Evolutionary conservation across 2,888 invertebrate species (phyloP), one percentile per base, ranked within the genome.

Genomic region (Mimachlamys varia): DNA sequence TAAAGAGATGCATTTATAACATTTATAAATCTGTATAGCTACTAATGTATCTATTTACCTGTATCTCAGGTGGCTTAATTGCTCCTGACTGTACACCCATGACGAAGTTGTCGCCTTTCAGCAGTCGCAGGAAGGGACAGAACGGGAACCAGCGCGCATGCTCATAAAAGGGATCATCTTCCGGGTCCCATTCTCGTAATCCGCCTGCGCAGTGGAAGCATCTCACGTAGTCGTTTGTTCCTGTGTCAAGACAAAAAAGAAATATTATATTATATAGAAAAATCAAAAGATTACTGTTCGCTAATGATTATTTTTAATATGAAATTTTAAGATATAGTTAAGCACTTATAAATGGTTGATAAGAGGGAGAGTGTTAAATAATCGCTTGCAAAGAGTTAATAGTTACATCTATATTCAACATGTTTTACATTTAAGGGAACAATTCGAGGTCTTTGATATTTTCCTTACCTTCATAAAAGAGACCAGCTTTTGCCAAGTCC

Each of bases 401-500:
- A 27, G 5, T 10, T 22, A 27, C 15, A 5, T 19, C 13, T 22
- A 22, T 62, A 62, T 53, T 44, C 53, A 2, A 53, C 15, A 53
- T 5, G 3, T 19, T 58, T 17, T 22, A 22, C 19, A n/a, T 7
- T 58, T 10, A 22, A 19, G 13, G 2, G 3, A 58, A 58, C 58
- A 58, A 19, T n/a, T 58, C 7, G n/a, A 58, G 19, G 7, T 17
- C 4, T 33, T 27, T 10, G 33, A 33, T 22, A 13, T 3, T 33
- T 33, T 5, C 13, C 76, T 76, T 94, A 93, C 98, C 99, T 5
- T 98, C 98, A 95, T 99, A 99, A 96, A 98, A 99, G 97, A 99
- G 99, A 33, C 99, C 99, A 88, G 99, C 99, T 93, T 98, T 98
- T 22, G 98, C 98, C 89, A 99, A 97, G 90, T 98, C 97, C 90